A percentile compares a stretch with the other conserved stretches of the same genome.
These are phyloP conservation scores for Gryllus bimaculatus DNA, from an alignment of 1,140 invertebrate genomes.

Conservation along the genomic window DNA sequence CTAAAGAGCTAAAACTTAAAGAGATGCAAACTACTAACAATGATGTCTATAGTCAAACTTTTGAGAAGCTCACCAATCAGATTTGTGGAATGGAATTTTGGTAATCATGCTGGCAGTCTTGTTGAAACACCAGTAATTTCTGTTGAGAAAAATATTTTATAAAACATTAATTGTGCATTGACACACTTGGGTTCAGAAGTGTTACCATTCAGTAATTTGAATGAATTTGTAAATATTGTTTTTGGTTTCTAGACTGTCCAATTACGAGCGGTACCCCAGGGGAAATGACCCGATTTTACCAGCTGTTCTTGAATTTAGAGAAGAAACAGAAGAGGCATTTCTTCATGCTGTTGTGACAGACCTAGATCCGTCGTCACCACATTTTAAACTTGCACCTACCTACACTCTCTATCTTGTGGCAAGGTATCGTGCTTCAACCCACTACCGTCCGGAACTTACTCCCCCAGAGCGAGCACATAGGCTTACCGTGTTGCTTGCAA, in stretches of 20 bases:
- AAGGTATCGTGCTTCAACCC: slow-evolving; percentile 82
- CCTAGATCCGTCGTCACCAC: slow-evolving; percentile 72
- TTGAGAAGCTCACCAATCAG: too few species aligned
- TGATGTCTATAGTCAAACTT: too few species aligned
- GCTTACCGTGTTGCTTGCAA: slow-evolving; percentile 77
- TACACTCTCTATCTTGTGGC: slow-evolving; percentile 92
- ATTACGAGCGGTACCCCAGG: slow-evolving; percentile 45
- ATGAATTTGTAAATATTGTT: neutral
- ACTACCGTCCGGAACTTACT: slow-evolving; percentile 82
- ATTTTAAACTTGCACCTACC: slow-evolving; percentile 83
- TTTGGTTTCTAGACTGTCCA: slow-evolving; percentile 36
- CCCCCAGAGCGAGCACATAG: slow-evolving; percentile 84
- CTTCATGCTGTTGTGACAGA: slow-evolving; percentile 77
- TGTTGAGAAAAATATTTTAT: too few species aligned
- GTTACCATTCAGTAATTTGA: too few species aligned
- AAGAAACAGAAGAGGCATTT: slow-evolving; percentile 88
- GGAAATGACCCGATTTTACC: slow-evolving; percentile 85
- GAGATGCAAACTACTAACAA: too few species aligned
- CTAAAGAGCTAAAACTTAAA: too few species aligned
- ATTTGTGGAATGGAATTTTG: too few species aligned
- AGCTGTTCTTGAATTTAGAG: slow-evolving; percentile 86
- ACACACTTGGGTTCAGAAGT: too few species aligned
- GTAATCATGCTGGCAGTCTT: too few species aligned
- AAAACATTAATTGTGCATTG: too few species aligned
- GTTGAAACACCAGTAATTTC: too few species aligned